phyloP scores from a whole-genome alignment of 53 echinoderm and acorn worm species.

The Temnopleurus reevesii region DNA sequence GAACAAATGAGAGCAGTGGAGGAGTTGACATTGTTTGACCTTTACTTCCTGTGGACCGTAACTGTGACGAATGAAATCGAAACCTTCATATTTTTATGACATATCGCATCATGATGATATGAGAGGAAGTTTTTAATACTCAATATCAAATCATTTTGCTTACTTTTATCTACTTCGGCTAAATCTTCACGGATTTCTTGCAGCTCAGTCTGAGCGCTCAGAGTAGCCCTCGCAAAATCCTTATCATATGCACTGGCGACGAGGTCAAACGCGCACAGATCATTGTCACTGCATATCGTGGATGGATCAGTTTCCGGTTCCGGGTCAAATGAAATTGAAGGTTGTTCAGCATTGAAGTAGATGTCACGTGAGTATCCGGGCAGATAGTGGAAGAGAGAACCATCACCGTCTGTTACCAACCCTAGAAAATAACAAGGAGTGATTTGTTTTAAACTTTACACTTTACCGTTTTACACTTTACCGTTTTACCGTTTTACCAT shows the following conservation, averaged over 20 bases:
- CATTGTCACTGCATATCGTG: background rate
- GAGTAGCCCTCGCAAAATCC: background rate
- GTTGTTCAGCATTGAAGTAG: background rate
- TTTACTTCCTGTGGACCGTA: too few species aligned
- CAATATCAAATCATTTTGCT: too few species aligned
- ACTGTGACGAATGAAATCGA: too few species aligned
- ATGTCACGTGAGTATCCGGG: conserved; percentile 12
- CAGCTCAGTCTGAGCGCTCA: conserved; percentile 6
- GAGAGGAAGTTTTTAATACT: too few species aligned
- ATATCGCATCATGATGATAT: too few species aligned
- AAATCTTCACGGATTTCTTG: background rate
- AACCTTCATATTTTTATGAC: too few species aligned
- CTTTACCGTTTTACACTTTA: too few species aligned
- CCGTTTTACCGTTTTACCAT: too few species aligned
- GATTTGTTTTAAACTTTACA: too few species aligned
- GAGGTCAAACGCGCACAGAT: background rate
- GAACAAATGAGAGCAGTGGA: too few species aligned
- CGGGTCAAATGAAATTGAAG: background rate
- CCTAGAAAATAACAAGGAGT: background rate
- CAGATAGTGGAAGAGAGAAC: conserved; percentile 1
- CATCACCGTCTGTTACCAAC: background rate
- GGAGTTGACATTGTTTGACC: too few species aligned
- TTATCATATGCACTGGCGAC: background rate
- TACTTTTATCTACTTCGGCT: conserved; percentile 25
- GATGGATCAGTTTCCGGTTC: conserved; percentile 33